Evolutionary conservation across 2,113 vertebrate genomes (phyloP), one percentile per base, ranked within the genome.

Genomic region (Potamarius usumacintae): DNA sequence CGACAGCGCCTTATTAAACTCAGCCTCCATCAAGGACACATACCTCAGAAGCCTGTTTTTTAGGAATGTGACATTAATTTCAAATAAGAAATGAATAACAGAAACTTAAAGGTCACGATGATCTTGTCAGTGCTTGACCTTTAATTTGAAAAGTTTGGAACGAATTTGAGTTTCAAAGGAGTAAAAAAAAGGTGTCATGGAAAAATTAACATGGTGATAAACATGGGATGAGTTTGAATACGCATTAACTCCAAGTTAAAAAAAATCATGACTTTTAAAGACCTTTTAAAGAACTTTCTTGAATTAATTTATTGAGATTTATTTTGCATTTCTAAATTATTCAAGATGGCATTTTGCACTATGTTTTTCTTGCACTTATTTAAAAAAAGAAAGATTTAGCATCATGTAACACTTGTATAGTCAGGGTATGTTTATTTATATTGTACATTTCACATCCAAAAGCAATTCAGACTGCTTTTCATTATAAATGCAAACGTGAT

Each of bases 81-180:
- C 7, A 60, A 89, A 85, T 82, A 85, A 85, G 48, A 34, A 48
- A 90, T 50, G 67, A 67, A 30, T 25, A 83, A 72, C 83, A 57
- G 60, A 88, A 86, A 87, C 86, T 65, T 79, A 91, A 90, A 90
- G 74, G 87, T 86, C 89, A 86, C 82, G 72, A 76, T 25, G 62
- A 84, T 90, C 87, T 87, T 62, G 63, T 63, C 71, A 84, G 72
- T 85, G 84, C 34, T 69, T 87, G 86, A 91, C 89, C 88, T 91
- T 90, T 90, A 72, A 65, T 85, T 88, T 72, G 52, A 86, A 91
- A 89, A 62, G 89, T 85, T 90, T 58, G 52, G 53, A 83, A 57
- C 58, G 53, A 76, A 6, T 85, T 88, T 86, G 84, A 58, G 76
- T 86, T 89, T 82, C 27, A 89, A 82, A 91, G 72, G 62, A 85